Percentiles rank a stretch among this genome's conserved stretches.
phyloP scores from a whole-genome alignment of 2,888 invertebrate genomes.

The Drosophila mettleri region DNA sequence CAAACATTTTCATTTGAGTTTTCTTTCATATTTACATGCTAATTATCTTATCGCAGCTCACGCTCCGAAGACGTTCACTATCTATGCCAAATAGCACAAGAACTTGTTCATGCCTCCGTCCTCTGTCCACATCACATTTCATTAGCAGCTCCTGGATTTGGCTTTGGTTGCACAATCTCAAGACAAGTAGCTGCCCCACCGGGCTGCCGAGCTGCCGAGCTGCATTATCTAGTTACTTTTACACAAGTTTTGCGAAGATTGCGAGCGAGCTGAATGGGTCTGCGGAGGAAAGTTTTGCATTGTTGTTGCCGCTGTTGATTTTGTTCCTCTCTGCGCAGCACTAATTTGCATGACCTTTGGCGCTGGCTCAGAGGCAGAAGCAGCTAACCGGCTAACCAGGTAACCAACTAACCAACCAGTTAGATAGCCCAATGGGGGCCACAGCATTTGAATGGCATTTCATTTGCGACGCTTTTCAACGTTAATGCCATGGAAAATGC shows the following conservation, averaged over 20 bases:
- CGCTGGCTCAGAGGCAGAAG: conserved; percentile 12
- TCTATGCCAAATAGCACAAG: conserved; percentile 17
- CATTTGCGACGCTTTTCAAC: conserved; percentile 73
- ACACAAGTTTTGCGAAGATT: conserved; percentile 73
- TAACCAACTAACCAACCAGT: conserved; percentile 57
- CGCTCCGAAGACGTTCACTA: conserved; percentile 2
- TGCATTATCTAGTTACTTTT: conserved; percentile 73
- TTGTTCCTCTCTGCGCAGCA: conserved; percentile 50
- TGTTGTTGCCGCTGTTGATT: conserved; percentile 52
- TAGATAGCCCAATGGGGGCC: conserved; percentile 28
- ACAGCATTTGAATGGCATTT: conserved; percentile 70
- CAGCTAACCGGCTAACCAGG: conserved; percentile 47
- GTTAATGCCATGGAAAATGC: conserved; percentile 77
- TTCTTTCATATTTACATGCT: conserved; percentile 11
- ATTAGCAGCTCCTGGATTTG: conserved; percentile 36
- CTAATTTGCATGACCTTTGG: conserved; percentile 76
- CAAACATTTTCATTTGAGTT: neutral
- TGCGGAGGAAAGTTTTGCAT: conserved; percentile 60
- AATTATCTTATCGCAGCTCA: conserved; percentile 21
- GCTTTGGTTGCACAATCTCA: conserved; percentile 14
- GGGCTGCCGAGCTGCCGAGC: conserved; percentile 50
- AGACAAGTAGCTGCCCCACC: conserved; percentile 23
- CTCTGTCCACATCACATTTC: conserved; percentile 29
- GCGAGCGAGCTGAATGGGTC: conserved; percentile 46
- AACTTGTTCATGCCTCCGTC: neutral